Evolutionary conservation across 2,888 invertebrate genomes (phyloP), one percentile per base, ranked within the genome.

Genomic region (Nudaria mundana): DNA sequence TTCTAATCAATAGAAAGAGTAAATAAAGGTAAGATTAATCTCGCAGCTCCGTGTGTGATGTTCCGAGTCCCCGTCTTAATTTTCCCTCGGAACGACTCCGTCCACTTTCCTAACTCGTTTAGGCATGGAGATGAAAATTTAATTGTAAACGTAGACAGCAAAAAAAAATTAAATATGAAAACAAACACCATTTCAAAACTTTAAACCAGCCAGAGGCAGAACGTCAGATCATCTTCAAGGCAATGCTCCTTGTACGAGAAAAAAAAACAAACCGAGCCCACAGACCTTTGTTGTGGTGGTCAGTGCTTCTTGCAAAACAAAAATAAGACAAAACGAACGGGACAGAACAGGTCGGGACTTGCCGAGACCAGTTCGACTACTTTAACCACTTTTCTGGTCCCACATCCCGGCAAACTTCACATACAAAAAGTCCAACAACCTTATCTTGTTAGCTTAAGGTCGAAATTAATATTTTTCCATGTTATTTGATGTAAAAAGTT

Each of bases 201-300:
- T 61, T 55, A 66, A 66, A 40, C 40, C 32, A 44, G 40, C 44
- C 24, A 38, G 40, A 44, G 46, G 42, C 41, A 50, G 40, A 48
- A 44, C 44, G 51, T 39, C 44, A 50, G 47, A 45, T 40, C 43
- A 56, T 61, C 69, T 68, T 48, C 56, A 54, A 75, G 76, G 63
- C 78, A 76, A 63, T 70, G 81, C 72, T 71, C 71, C 61, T 60
- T 67, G 40, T 41, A 45, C 32, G 41, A 48, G 48, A 48, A 50
- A 56, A 81, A 81, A 80, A 74, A 76, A 74, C 55, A 70, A 67
- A 59, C 44, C 57, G 66, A 62, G 67, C 76, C 81, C 73, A 78
- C 75, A 65, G 67, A 79, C 81, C 83, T 86, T 84, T 86, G 81
- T 88, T 88, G 87, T 86, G 78, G 78, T 88, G 87, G 87, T 88